Evolutionary conservation across 2,888 invertebrate species (phyloP).

Genomic region (Sinhomidia bicolor): DNA sequence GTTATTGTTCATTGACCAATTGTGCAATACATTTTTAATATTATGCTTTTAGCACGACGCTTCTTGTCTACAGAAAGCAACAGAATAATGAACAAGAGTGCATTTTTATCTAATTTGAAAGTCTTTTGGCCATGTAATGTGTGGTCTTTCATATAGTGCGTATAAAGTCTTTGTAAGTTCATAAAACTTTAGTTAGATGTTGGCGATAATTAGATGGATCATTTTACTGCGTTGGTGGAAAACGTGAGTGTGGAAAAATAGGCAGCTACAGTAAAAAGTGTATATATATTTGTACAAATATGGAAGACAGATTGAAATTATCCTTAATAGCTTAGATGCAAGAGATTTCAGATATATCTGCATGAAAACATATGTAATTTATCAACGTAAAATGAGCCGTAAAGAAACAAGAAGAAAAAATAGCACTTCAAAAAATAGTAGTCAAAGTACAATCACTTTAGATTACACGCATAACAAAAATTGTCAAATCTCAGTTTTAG

Average conservation of each 20-base stretch:
- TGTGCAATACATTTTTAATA: neutral
- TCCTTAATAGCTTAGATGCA: no score
- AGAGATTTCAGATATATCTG: no score
- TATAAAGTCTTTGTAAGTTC: neutral
- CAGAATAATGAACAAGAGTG: neutral
- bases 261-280: no score
- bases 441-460: no score
- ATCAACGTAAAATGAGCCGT: neutral
- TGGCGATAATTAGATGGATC: neutral
- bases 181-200: neutral
- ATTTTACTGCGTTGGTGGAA: neutral
- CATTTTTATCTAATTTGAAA: constrained; percentile 31
- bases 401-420: neutral
- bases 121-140: constrained; percentile 22
- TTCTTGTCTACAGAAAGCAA: neutral
- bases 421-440: neutral
- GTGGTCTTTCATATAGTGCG: neutral
- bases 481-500: no score
- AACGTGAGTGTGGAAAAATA: neutral
- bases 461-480: no score
- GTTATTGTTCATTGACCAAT: neutral
- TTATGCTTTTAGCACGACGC: neutral
- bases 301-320: no score
- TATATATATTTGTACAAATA: no score
- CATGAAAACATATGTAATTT: no score